Evolutionary conservation across 2,888 invertebrate genomes (phyloP).

Genomic region (Scaptomyza flava): DNA sequence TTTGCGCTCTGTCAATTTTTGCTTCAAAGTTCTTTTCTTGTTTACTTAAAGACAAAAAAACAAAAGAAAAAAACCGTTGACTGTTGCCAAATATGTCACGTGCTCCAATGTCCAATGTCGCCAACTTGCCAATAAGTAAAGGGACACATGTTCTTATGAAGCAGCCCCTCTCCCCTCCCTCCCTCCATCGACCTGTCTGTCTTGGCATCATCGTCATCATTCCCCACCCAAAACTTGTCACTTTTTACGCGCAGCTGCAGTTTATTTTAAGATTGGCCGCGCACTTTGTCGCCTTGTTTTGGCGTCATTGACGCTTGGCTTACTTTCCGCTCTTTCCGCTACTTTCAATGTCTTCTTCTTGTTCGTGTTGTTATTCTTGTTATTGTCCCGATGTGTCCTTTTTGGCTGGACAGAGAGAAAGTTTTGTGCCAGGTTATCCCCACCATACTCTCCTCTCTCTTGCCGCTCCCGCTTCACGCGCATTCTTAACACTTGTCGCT

Average conservation of each 20-base stretch:
- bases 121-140: slow-evolving; percentile 66
- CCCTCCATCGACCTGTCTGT: neutral
- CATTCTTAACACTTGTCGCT: slow-evolving; percentile 73
- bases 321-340: slow-evolving; percentile 41
- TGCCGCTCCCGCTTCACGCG: slow-evolving; percentile 1
- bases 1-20: neutral
- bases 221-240: slow-evolving; percentile 68
- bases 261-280: slow-evolving; percentile 80
- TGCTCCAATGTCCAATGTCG: slow-evolving; percentile 62
- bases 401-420: slow-evolving; percentile 49
- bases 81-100: slow-evolving; percentile 74
- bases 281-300: slow-evolving; percentile 72
- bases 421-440: slow-evolving; percentile 46
- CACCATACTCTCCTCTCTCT: neutral
- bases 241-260: slow-evolving; percentile 80
- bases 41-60: slow-evolving; percentile 38
- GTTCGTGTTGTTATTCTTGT: slow-evolving; percentile 12
- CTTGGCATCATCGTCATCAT: neutral
- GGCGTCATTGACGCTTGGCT: slow-evolving; percentile 59
- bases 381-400: slow-evolving; percentile 25
- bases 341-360: slow-evolving; percentile 9
- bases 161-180: slow-evolving; percentile 1
- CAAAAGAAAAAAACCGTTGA: slow-evolving; percentile 6
- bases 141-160: slow-evolving; percentile 53
- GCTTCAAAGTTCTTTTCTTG: neutral